Evolutionary conservation across 1,140 invertebrate species (phyloP).

Genomic region (Drosophila nasuta): DNA sequence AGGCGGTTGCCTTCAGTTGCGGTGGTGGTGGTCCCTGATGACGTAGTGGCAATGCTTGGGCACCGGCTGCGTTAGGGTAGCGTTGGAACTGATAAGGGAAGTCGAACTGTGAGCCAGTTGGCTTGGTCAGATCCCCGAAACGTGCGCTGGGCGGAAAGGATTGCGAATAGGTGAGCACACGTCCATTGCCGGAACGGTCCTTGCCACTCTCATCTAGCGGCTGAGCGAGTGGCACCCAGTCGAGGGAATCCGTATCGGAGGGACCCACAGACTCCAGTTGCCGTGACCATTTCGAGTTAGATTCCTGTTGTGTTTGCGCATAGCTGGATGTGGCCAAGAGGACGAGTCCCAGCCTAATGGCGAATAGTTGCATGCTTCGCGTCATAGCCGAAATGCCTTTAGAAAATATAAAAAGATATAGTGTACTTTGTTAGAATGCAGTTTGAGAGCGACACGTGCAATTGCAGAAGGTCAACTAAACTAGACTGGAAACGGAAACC

Average conservation of each 20-base stretch:
- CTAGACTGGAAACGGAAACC: conserved; percentile 26
- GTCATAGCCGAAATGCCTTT: conserved; percentile 75
- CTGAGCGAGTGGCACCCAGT: conserved; percentile 80
- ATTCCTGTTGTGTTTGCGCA: conserved; percentile 60
- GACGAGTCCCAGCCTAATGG: conserved; percentile 65
- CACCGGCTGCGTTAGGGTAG: conserved; percentile 47
- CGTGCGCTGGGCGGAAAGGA: conserved; percentile 74
- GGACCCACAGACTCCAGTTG: conserved; percentile 69
- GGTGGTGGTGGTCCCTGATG: conserved; percentile 44
- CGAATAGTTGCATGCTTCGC: conserved; percentile 67
- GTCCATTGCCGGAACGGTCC: conserved; percentile 76
- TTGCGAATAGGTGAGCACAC: conserved; percentile 80
- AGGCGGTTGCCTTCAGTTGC: conserved; percentile 36
- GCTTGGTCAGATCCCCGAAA: conserved; percentile 70
- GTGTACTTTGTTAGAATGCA: not conserved
- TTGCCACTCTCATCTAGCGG: conserved; percentile 67
- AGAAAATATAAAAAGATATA: not conserved
- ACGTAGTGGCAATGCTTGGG: conserved; percentile 60
- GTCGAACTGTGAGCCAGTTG: conserved; percentile 60
- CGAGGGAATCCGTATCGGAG: conserved; percentile 60
- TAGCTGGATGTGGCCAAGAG: conserved; percentile 43
- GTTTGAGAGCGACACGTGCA: not conserved
- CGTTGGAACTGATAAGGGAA: conserved; percentile 77
- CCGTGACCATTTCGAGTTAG: conserved; percentile 73
- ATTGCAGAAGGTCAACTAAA: conserved; percentile 43